A percentile compares a stretch with the other conserved stretches of the same genome.
phyloP scores from a whole-genome alignment of 92 coral and sea anemone species.

The Pocillopora grandis region DNA sequence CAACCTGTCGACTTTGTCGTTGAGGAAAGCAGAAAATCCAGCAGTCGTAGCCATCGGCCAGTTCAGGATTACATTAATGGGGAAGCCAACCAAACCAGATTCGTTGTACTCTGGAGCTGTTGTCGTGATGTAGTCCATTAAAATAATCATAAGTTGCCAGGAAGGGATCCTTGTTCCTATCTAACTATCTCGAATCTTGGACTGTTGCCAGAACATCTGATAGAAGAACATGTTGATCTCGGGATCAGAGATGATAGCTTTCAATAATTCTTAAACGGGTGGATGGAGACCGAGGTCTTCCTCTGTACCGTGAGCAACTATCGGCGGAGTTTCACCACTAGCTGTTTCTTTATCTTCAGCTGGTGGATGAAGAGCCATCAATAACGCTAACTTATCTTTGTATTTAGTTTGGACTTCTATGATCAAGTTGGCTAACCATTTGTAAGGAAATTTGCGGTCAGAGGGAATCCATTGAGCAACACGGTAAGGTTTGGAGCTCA shows the following conservation, averaged over 20 bases:
- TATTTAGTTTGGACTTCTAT: slow-evolving; percentile 22
- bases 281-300: too few relatives aligned
- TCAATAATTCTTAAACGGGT: too few relatives aligned
- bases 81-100: slow-evolving; percentile 56
- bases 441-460: slow-evolving; percentile 51
- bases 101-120: slow-evolving; percentile 52
- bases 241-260: too few relatives aligned
- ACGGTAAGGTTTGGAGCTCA: slow-evolving; percentile 6
- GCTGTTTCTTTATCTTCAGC: too few relatives aligned
- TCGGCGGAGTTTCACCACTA: too few relatives aligned
- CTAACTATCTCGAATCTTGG: too few relatives aligned
- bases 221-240: too few relatives aligned
- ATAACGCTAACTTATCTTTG: background rate
- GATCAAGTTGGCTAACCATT: slow-evolving; percentile 56
- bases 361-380: too few relatives aligned
- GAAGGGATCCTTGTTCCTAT: slow-evolving; percentile 13
- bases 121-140: slow-evolving; percentile 57
- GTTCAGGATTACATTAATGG: slow-evolving; percentile 47
- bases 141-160: slow-evolving; percentile 62
- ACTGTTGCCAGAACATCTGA: too few relatives aligned
- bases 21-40: slow-evolving; percentile 70
- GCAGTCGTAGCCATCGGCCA: slow-evolving; percentile 76
- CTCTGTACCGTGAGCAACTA: too few relatives aligned
- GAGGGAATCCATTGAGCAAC: slow-evolving; percentile 48
- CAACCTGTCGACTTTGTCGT: slow-evolving; percentile 59